Base-by-base conservation (phyloP, 92 coral and sea anemone species). In the Parazoanthus atlanticus region DNA sequence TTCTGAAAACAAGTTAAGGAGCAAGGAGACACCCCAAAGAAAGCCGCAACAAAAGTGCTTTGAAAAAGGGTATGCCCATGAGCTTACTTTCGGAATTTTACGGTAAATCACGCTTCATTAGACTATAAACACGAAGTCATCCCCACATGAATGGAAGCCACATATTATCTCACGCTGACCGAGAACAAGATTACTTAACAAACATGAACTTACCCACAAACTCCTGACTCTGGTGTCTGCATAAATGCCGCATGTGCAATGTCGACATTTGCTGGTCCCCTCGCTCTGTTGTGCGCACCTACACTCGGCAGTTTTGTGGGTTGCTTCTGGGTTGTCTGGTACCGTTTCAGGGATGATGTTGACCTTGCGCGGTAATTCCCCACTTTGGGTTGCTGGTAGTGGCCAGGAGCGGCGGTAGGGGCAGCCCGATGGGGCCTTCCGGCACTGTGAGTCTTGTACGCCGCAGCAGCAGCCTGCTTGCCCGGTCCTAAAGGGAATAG, bases 211-310 rank as follows among this genome's bases (percentile, higher is more conserved):
- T 90, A 97, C 99, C 99, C 99, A 82, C 99, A 97, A 11, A 94
- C 99, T 80, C 99, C 99, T 23, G 99, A 97, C 66, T 97, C 98
- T 26, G 99, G 99, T 31, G 99, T 97, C 86, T 92, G 93, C 99
- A 97, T 97, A 66, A 97, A 97, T 16, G 95, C 93, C 8, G 96
- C 94, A 54, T 93, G 92, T 3, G 71, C 56, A 23, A 93, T 91
- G 86, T 95, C 93, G 28, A 92, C 86, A n/a, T 93, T 88, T 0
- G 95, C 79, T 28, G 93, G 94, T 26, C 96, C 93, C 69, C 91
- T 94, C 13, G 99, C 99, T 69, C 89, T 89, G 79, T 97, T 95
- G 28, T 95, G 98, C 5, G 99, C 99, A 8, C 99, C 98, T 66
- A 98, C 93, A 41, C 95, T 89, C 0, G 99, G 99, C 75, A 97